A percentile compares a stretch with the other conserved stretches of the same genome.
Evolutionary conservation across 2,113 vertebrate genomes (phyloP).

Genomic region (Siphamia tubifer): DNA sequence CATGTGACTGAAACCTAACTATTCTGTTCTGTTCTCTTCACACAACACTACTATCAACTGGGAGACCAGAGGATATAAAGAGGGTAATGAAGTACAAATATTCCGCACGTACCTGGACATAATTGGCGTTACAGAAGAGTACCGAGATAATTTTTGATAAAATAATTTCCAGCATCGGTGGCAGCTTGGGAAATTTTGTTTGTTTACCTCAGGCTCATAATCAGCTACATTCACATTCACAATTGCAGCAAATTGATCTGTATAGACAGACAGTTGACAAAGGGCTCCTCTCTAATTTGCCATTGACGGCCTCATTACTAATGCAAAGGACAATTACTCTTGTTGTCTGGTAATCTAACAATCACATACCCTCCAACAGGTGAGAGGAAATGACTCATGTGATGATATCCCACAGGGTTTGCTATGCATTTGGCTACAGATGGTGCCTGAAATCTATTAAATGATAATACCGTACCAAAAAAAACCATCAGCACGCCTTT

Average conservation of each 20-base stretch:
- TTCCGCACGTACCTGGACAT: no score
- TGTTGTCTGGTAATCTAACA: background rate
- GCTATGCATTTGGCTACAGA: background rate
- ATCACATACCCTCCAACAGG: background rate
- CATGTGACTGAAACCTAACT: no score
- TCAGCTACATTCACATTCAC: slow-evolving; percentile 11
- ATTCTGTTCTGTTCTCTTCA: no score
- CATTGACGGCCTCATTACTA: slow-evolving; percentile 32
- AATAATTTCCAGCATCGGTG: background rate
- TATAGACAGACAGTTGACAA: background rate
- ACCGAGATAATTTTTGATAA: background rate
- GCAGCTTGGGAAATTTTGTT: background rate
- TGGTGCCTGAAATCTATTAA: background rate
- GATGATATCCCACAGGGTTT: background rate
- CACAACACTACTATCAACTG: no score
- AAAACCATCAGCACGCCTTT: background rate
- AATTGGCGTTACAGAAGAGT: no score
- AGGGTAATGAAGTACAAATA: background rate
- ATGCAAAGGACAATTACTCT: slow-evolving; percentile 14
- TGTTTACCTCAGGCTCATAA: slow-evolving; percentile 29
- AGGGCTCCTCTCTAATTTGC: slow-evolving; percentile 27
- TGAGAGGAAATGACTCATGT: background rate
- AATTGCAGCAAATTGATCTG: slow-evolving; percentile 7
- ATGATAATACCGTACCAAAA: background rate
- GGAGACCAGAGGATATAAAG: no score